Evolutionary conservation across 2,888 invertebrate genomes (phyloP), one percentile per base, ranked within the genome.

Genomic region (Psylliodes chrysocephalus): DNA sequence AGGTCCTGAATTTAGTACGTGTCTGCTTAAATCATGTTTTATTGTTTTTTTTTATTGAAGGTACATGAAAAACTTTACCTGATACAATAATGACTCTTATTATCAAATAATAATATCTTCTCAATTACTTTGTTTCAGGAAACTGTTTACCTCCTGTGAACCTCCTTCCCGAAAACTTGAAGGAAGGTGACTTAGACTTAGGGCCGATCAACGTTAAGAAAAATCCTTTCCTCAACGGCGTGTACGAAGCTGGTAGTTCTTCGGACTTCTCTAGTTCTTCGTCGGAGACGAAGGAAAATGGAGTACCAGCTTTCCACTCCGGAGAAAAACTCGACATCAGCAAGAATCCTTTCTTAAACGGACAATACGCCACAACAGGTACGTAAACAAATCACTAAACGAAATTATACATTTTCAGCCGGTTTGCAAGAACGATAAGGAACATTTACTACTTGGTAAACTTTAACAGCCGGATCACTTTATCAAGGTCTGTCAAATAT

Each of bases 311-410:
- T 22, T 69, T 69, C 57, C 68, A 70, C 56, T 54, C 60, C 44
- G 68, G 69, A 12, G 65, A 60, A 14, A 68, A 62, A 15, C 51
- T 77, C 14, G 77, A 79, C 65, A 66, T 79, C 6, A 73, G 75
- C 8, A 75, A 73, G 25, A 81, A 82, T 63, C 80, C 81, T 0
- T 81, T 80, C 69, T 69, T 81, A 17, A 79, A 78, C 51, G 77
- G 77, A 10, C 57, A 68, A 60, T 71, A 72, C 25, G 72, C 74
- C 4, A 74, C 73, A 33, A 70, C 77, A 56, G 78, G 77, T 67
- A 72, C n/a, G 12, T 4, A n/a, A 35, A 35, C 8, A 7, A 30
- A 30, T 30, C 30, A 30, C 6, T 30, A n/a, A n/a, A n/a, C n/a
- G n/a, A n/a, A n/a, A n/a, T n/a, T n/a, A n/a, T n/a, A n/a, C n/a